Conservation (phyloP, 2,113 vertebrate species). For the Corydoras sp. region DNA sequence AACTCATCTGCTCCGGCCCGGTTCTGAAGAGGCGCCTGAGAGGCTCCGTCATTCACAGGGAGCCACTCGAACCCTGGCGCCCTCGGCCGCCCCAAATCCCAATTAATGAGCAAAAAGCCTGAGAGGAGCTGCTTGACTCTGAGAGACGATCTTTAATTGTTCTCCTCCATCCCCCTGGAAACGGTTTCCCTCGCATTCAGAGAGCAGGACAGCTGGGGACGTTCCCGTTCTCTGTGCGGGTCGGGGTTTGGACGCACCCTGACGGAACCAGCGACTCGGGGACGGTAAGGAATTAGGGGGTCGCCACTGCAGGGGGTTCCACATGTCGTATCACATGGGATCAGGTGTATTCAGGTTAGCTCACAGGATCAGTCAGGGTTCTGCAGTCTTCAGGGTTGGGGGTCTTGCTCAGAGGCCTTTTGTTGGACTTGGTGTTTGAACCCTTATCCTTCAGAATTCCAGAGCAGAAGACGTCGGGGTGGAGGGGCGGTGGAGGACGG, state of each 20-base stretch:
- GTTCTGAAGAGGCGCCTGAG: slow-evolving; percentile 54
- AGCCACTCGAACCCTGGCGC: slow-evolving; percentile 69
- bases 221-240: neutral
- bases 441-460: too few species aligned
- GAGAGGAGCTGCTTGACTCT: slow-evolving; percentile 68
- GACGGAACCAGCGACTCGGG: neutral
- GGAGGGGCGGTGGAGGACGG: too few species aligned
- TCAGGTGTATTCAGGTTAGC: too few species aligned
- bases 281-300: too few species aligned
- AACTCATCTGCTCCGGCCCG: slow-evolving; percentile 59
- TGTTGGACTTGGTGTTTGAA: too few species aligned
- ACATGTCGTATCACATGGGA: too few species aligned
- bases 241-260: neutral
- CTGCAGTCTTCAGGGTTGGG: too few species aligned
- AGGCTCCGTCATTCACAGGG: slow-evolving; percentile 63
- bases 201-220: slow-evolving; percentile 53
- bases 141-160: slow-evolving; percentile 69
- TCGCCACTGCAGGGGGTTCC: too few species aligned
- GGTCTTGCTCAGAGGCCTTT: too few species aligned
- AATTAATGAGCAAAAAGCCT: slow-evolving; percentile 69
- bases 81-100: slow-evolving; percentile 67
- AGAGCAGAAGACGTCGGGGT: too few species aligned
- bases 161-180: slow-evolving; percentile 64
- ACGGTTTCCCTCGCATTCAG: slow-evolving; percentile 58
- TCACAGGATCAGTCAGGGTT: too few species aligned